Conservation (phyloP, 2,113 vertebrate species). For the Lampris megalopsis region DNA sequence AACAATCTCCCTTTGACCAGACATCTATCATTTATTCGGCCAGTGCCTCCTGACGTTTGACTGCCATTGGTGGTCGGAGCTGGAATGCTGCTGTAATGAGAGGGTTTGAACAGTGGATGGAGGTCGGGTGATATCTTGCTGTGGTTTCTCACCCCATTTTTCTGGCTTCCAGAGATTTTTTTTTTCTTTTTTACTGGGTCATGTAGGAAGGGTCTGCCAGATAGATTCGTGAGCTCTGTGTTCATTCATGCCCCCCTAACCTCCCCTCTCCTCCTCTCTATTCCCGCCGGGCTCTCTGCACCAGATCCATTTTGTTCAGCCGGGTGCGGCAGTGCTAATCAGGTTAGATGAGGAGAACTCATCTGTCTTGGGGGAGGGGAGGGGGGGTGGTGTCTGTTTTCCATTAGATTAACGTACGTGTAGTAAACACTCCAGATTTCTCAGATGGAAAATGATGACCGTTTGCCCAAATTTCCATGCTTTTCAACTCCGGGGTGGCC, state of each 20-base stretch:
- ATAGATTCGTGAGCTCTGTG: conserved; percentile 12
- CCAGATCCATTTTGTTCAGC: conserved; percentile 49
- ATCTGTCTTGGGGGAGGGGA: conserved; percentile 36
- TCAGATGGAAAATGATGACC: conserved; percentile 52
- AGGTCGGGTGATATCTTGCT: conserved; percentile 15
- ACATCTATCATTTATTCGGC: conserved; percentile 30
- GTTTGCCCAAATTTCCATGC: conserved; percentile 45
- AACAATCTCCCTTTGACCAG: conserved; percentile 22
- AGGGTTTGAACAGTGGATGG: conserved; percentile 14
- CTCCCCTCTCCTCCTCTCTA: conserved; percentile 2
- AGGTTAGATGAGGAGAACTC: conserved; percentile 55
- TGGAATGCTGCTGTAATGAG: conserved; percentile 24
- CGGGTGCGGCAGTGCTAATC: conserved; percentile 52
- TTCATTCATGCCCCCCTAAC: background rate
- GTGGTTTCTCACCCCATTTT: conserved; percentile 13
- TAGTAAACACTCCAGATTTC: conserved; percentile 69
- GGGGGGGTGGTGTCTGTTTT: conserved; percentile 57
- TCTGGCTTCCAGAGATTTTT: conserved; percentile 5
- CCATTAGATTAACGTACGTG: conserved; percentile 62
- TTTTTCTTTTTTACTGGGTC: conserved; percentile 21
- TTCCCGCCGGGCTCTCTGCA: conserved; percentile 17
- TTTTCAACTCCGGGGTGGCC: conserved; percentile 68
- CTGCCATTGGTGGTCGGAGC: conserved; percentile 42
- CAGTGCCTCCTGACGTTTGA: conserved; percentile 20
- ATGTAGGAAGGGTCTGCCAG: background rate